Conservation (phyloP, 2,888 invertebrate species). For the Drosophila greeni region DNA sequence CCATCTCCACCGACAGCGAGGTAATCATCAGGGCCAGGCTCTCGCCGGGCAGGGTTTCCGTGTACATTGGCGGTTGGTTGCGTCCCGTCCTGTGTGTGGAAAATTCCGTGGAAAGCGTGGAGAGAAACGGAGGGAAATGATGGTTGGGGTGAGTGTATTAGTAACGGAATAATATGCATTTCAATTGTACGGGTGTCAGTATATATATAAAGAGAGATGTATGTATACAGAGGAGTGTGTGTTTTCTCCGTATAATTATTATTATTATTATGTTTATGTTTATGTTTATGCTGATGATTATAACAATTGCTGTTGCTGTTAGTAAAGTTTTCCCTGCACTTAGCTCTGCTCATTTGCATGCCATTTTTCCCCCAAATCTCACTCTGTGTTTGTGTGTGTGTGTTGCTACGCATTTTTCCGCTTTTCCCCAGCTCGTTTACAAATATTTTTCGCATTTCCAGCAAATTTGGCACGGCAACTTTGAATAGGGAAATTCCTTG, state of each 20-base stretch:
- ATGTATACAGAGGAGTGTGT: slow-evolving; percentile 5
- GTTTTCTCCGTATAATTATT: slow-evolving; percentile 27
- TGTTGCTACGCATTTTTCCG: slow-evolving; percentile 29
- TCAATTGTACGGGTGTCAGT: slow-evolving; percentile 36
- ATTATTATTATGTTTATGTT: slow-evolving; percentile 23
- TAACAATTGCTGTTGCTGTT: slow-evolving; percentile 36
- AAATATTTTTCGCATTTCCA: slow-evolving; percentile 37
- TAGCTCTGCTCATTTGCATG: slow-evolving; percentile 34
- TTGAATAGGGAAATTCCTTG: slow-evolving; percentile 29
- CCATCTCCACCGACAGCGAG: slow-evolving; percentile 86
- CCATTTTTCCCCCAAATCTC: slow-evolving; percentile 9
- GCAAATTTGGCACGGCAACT: slow-evolving; percentile 36
- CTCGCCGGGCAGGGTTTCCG: slow-evolving; percentile 83
- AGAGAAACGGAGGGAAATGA: slow-evolving; percentile 4
- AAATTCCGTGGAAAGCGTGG: slow-evolving; percentile 3
- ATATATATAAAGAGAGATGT: not conserved
- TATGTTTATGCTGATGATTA: slow-evolving; percentile 37
- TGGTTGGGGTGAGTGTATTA: slow-evolving; percentile 24
- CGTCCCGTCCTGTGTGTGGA: slow-evolving; percentile 69
- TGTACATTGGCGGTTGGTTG: slow-evolving; percentile 82
- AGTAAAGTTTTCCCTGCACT: slow-evolving; percentile 22
- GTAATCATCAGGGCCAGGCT: slow-evolving; percentile 87
- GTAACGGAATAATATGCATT: slow-evolving; percentile 50
- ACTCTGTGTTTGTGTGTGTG: slow-evolving; percentile 7
- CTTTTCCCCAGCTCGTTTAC: slow-evolving; percentile 17